Percentiles rank a stretch among this genome's conserved stretches.
Evolutionary conservation across 2,888 invertebrate species (phyloP).

Genomic region (Acronicta leporina): DNA sequence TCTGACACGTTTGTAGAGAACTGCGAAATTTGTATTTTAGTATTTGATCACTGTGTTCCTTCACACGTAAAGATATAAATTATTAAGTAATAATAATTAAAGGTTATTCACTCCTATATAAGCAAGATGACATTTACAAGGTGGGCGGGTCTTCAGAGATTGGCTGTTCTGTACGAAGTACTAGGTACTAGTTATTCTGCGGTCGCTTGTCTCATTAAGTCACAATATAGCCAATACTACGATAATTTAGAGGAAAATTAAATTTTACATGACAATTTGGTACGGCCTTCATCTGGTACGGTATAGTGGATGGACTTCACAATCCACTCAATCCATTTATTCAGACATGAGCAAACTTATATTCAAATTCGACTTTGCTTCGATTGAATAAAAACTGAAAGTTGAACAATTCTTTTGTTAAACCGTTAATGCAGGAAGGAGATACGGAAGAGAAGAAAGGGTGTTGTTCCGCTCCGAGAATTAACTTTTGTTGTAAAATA

Average conservation of each 20-base stretch:
- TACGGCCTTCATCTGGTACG: not conserved
- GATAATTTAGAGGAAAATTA: not conserved
- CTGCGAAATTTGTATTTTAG: no score
- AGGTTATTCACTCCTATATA: no score
- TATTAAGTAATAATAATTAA: no score
- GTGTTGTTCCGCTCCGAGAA: slow-evolving; percentile 34
- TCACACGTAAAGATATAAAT: no score
- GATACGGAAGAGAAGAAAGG: slow-evolving; percentile 24
- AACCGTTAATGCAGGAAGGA: slow-evolving; percentile 37
- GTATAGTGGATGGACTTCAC: not conserved
- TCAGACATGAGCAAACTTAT: slow-evolving; percentile 34
- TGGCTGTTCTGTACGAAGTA: no score
- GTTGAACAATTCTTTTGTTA: slow-evolving; percentile 49
- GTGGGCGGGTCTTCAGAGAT: no score
- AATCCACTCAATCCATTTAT: slow-evolving; percentile 15
- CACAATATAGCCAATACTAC: no score
- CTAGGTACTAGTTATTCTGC: no score
- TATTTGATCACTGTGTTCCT: no score
- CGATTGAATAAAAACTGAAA: slow-evolving; percentile 45
- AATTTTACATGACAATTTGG: not conserved
- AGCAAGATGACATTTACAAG: no score
- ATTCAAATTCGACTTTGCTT: slow-evolving; percentile 38
- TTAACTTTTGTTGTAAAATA: slow-evolving; percentile 26
- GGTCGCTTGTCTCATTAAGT: no score
- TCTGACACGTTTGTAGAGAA: no score